Percentiles rank a stretch among this genome's conserved stretches.
Evolutionary conservation across 1,140 invertebrate genomes (phyloP).

Genomic region (Thrips palmi): DNA sequence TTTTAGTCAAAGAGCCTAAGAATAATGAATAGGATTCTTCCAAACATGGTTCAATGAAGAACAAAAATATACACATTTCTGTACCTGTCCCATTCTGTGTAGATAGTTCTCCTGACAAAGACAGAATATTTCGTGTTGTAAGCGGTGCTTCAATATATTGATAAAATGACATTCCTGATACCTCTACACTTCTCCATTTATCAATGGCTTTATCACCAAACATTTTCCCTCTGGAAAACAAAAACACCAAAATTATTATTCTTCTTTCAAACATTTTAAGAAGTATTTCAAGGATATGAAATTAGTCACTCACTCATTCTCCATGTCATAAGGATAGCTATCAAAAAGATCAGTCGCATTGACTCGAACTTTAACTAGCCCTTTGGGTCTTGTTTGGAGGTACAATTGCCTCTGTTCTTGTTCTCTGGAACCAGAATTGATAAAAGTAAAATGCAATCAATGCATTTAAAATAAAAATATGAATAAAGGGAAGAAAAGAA

Average conservation of each 20-base stretch:
- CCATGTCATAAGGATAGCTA: slow-evolving; percentile 44
- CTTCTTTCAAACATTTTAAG: slow-evolving; percentile 18
- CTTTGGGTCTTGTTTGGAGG: slow-evolving; percentile 77
- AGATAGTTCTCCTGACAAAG: slow-evolving; percentile 57
- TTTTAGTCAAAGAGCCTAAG: too few relatives aligned
- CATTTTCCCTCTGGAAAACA: neutral
- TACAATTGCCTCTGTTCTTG: slow-evolving; percentile 67
- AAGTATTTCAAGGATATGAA: slow-evolving; percentile 6
- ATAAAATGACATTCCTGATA: slow-evolving; percentile 75
- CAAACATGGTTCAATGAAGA: neutral
- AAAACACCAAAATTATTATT: slow-evolving; percentile 17
- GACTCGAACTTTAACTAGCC: slow-evolving; percentile 66
- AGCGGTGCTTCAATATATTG: slow-evolving; percentile 88
- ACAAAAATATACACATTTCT: neutral
- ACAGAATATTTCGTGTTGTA: slow-evolving; percentile 63
- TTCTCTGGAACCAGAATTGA: slow-evolving; percentile 30
- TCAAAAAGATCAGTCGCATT: slow-evolving; percentile 87
- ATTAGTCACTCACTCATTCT: slow-evolving; percentile 29
- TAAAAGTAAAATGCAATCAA: too few relatives aligned
- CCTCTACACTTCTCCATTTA: slow-evolving; percentile 31
- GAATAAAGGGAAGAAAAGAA: neutral
- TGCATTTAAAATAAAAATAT: slow-evolving; percentile 5
- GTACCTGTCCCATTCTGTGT: slow-evolving; percentile 70
- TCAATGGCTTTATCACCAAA: slow-evolving; percentile 6
- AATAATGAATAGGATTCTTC: neutral